These are phyloP conservation scores for Troides helena DNA, from an alignment of 2,888 invertebrate genomes.

Conservation along the genomic window DNA sequence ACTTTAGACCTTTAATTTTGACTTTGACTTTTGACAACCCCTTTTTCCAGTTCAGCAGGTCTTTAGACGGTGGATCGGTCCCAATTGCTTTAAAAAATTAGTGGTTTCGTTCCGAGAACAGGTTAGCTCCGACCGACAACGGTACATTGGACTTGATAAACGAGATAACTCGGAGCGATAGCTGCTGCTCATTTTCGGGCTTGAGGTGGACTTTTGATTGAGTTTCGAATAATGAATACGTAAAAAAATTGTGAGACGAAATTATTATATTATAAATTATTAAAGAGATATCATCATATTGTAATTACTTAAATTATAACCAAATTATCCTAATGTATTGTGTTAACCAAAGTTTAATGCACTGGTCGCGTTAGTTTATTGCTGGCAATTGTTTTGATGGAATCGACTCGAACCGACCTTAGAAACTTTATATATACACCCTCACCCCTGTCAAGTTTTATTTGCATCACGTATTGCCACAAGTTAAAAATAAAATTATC, in stretches of 20 bases:
- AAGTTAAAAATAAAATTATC: no score
- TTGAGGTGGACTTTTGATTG: neutral
- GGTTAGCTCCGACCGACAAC: slow-evolving; percentile 18
- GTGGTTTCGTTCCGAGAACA: slow-evolving; percentile 15
- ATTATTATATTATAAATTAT: no score
- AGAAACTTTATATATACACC: no score
- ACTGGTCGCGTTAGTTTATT: no score
- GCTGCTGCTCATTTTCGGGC: neutral
- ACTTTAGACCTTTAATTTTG: neutral
- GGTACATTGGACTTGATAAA: slow-evolving; percentile 23
- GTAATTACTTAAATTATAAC: no score
- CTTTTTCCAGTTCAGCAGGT: slow-evolving; percentile 16
- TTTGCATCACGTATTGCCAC: no score
- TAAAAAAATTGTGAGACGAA: neutral
- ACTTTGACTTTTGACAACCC: slow-evolving; percentile 1
- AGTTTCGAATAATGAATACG: neutral
- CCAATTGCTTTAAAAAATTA: slow-evolving; percentile 10
- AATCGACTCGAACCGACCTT: no score
- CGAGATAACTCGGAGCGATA: neutral
- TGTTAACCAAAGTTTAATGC: no score
- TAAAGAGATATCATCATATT: no score
- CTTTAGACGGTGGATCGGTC: slow-evolving; percentile 7
- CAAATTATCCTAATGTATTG: no score
- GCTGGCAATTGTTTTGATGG: no score
- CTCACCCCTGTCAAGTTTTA: no score